Base-by-base conservation (phyloP, 2,797 vertebrate species). In the Clarias pachynema region DNA sequence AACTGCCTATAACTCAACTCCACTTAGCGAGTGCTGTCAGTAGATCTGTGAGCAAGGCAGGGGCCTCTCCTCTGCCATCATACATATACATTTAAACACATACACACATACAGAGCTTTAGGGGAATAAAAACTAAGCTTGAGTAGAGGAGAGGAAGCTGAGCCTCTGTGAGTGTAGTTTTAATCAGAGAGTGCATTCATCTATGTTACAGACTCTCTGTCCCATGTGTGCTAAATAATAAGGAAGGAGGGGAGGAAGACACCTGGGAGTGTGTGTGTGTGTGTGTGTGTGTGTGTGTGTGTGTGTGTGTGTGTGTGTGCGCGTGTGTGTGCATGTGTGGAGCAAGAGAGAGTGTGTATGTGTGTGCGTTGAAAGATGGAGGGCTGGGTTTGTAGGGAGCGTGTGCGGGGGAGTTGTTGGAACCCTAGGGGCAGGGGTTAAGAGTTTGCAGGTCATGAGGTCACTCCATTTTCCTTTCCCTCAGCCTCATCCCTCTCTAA, bases 1-100 rank as follows among this genome's bases (percentile, higher is more conserved):
- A 94, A 94, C 95, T 95, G 95, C 94, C 93, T 94, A 95, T 96
- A 96, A 96, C 93, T 96, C 95, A 96, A 94, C 94, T 94, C 95
- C 95, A 96, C 94, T 96, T 96, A 96, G 95, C 94, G 90, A 92
- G 90, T 89, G 87, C 91, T 96, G 95, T 96, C 95, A 95, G 91
- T 93, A 83, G 93, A 94, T 93, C 94, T 93, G 84, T 70, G 87
- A 87, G 87, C 85, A 81, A 82, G 66, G 24, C 82, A 59, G 77
- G 84, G 83, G 85, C 85, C 63, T 83, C 84, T 79, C 74, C 81
- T 86, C 90, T 90, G 89, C 90, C 62, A 57, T 89, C 91, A 87
- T 91, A 86, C 69, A 80, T 75, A 29, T 44, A 77, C 60, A 66
- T 22, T 53, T 90, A 88, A 89, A 85, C 65, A 81, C 78, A 62